These are phyloP conservation scores for Notothenia rossii DNA, from an alignment of 2,113 vertebrate genomes.

Conservation along the genomic window DNA sequence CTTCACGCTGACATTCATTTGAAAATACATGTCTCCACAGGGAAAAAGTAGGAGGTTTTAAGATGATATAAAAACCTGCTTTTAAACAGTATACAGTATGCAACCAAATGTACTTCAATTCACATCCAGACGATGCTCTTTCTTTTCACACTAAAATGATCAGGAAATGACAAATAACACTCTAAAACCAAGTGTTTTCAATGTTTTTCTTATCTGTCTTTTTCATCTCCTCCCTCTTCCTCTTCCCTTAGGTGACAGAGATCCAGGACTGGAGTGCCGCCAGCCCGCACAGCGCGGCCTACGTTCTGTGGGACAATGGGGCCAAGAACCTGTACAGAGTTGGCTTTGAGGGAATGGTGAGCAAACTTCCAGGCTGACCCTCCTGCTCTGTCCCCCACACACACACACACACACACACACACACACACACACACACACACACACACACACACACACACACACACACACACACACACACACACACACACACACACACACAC, in stretches of 20 bases:
- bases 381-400: conserved; percentile 2
- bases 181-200: background rate
- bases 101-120: background rate
- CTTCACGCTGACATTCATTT: conserved; percentile 20
- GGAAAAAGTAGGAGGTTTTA: conserved; percentile 8
- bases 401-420: conserved; percentile 18
- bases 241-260: conserved; percentile 92
- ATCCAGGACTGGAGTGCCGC: conserved; percentile 99
- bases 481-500: background rate
- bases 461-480: background rate
- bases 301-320: conserved; percentile 99
- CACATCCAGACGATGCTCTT: background rate
- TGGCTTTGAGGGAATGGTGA: conserved; percentile 99
- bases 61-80: conserved; percentile 17
- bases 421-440: conserved; percentile 9
- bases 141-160: background rate
- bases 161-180: background rate
- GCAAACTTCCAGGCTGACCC: conserved; percentile 73
- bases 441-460: background rate
- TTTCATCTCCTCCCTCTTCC: conserved; percentile 4
- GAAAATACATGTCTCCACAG: conserved; percentile 14
- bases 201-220: conserved; percentile 5
- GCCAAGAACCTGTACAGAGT: conserved; percentile 99
- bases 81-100: background rate
- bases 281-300: conserved; percentile 97